Evolutionary conservation across 1,140 invertebrate genomes (phyloP).

Genomic region (Conopomorpha cramerella): DNA sequence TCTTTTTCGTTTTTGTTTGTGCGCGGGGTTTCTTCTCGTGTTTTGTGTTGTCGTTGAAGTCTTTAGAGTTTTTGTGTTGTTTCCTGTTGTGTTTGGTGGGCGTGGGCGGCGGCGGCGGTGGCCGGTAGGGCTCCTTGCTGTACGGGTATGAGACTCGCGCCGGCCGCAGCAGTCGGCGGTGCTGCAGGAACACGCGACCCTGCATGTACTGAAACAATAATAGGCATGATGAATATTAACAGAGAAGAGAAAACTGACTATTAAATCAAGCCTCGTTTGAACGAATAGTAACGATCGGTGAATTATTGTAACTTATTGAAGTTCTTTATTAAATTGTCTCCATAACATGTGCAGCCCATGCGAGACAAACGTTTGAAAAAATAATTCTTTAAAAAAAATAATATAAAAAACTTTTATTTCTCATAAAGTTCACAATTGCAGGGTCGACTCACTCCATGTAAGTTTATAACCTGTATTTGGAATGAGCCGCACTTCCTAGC

Average conservation of each 20-base stretch:
- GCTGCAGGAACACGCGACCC: slow-evolving; percentile 74
- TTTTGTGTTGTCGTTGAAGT: slow-evolving; percentile 32
- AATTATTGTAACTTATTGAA: too few species aligned
- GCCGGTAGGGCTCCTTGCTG: slow-evolving; percentile 38
- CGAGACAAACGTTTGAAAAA: too few species aligned
- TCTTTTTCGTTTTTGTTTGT: background rate
- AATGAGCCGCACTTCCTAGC: too few species aligned
- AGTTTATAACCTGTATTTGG: too few species aligned
- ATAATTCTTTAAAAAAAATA: too few species aligned
- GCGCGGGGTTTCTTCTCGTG: background rate
- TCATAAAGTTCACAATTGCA: too few species aligned
- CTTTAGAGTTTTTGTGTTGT: slow-evolving; percentile 41
- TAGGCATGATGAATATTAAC: too few species aligned
- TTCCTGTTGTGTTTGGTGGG: slow-evolving; percentile 28
- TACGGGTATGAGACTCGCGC: slow-evolving; percentile 65
- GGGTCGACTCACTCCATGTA: too few species aligned
- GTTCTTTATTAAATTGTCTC: too few species aligned
- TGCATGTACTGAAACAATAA: slow-evolving; percentile 69
- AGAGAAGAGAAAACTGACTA: slow-evolving; percentile 3
- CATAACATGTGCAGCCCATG: too few species aligned
- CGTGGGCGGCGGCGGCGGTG: slow-evolving; percentile 26
- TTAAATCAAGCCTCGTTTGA: background rate
- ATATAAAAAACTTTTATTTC: too few species aligned
- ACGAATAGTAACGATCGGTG: too few species aligned
- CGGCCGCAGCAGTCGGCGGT: slow-evolving; percentile 67